These are phyloP conservation scores for Drosophila siamana DNA, from an alignment of 2,888 invertebrate species.

Conservation along the genomic window DNA sequence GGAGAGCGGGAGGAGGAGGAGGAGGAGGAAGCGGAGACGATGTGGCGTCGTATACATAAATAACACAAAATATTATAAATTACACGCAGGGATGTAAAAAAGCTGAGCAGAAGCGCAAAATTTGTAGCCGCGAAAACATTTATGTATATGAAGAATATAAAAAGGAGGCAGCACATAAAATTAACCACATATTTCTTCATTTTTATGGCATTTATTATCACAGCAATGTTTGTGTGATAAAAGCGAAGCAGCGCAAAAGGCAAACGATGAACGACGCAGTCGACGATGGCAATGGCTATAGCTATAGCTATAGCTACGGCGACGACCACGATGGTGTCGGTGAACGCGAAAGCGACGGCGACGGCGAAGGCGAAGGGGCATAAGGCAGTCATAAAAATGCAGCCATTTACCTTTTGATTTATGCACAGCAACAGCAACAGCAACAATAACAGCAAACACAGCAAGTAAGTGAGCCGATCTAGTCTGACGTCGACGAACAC, in stretches of 20 bases:
- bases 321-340: too few species aligned
- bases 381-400: conserved; percentile 82
- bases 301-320: conserved; percentile 2
- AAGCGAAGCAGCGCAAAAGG: conserved; percentile 70
- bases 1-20: not conserved
- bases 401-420: conserved; percentile 83
- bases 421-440: conserved; percentile 75
- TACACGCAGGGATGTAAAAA: conserved; percentile 74
- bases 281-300: conserved; percentile 30
- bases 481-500: not conserved
- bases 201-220: conserved; percentile 84
- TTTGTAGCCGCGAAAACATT: conserved; percentile 80
- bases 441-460: conserved; percentile 28
- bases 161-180: conserved; percentile 82
- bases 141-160: conserved; percentile 67
- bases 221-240: conserved; percentile 82
- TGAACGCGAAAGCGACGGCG: conserved; percentile 18
- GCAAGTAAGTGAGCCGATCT: not conserved
- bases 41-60: conserved; percentile 65
- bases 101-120: conserved; percentile 62
- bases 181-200: conserved; percentile 84
- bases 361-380: conserved; percentile 56
- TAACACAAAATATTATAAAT: conserved; percentile 80
- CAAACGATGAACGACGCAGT: conserved; percentile 52
- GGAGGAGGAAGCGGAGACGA: not conserved